phyloP scores from a whole-genome alignment of 2,797 vertebrate genomes.

The Mormyrops boulengeri region DNA sequence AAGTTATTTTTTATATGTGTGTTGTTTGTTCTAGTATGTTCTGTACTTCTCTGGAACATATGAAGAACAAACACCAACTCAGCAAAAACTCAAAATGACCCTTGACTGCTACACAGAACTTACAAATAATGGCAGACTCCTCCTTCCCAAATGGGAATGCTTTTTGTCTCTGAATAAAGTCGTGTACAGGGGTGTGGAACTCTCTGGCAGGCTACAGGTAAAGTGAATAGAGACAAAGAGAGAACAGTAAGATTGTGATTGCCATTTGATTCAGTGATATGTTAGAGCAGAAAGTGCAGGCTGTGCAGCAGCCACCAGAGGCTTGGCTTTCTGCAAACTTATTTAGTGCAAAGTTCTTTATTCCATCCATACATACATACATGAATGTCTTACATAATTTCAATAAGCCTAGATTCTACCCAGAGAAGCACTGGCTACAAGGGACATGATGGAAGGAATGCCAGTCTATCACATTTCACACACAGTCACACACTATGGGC shows the following conservation, averaged over 20 bases:
- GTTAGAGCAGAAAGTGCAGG: background rate
- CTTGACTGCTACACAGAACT: slow-evolving; percentile 43
- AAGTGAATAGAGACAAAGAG: background rate
- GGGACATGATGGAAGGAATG: background rate
- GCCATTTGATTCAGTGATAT: background rate
- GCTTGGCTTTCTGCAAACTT: background rate
- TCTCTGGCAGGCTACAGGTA: slow-evolving; percentile 77
- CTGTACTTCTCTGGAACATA: background rate
- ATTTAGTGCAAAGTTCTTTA: background rate
- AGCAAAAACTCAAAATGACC: background rate
- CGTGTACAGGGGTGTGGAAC: slow-evolving; percentile 83
- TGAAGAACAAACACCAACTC: background rate
- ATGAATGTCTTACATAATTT: background rate
- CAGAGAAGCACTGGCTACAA: background rate
- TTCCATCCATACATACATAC: background rate
- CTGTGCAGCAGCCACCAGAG: slow-evolving; percentile 6
- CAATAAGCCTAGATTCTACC: background rate
- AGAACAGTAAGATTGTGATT: background rate
- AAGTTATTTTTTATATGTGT: background rate
- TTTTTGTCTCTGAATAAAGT: slow-evolving; percentile 89
- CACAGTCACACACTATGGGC: background rate
- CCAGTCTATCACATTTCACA: background rate
- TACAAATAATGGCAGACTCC: slow-evolving; percentile 87
- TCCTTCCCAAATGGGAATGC: slow-evolving; percentile 84
- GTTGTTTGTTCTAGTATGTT: background rate